phyloP scores from a whole-genome alignment of 2,113 vertebrate genomes.

The Menura novaehollandiae region DNA sequence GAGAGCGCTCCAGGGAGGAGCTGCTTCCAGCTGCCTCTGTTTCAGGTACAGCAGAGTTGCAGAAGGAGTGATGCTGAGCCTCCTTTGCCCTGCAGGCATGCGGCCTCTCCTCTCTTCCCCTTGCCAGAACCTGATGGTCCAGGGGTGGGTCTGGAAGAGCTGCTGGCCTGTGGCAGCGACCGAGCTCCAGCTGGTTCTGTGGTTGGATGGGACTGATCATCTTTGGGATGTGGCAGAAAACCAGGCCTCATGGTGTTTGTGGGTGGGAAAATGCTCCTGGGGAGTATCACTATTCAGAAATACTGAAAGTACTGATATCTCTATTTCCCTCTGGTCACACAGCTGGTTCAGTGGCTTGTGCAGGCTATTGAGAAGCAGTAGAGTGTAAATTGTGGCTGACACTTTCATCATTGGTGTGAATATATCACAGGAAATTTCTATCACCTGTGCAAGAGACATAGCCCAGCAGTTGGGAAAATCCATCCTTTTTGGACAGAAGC shows the following conservation, averaged over 20 bases:
- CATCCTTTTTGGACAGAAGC: background rate
- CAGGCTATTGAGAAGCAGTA: background rate
- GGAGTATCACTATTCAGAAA: background rate
- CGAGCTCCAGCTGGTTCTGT: background rate
- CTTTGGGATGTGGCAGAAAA: background rate
- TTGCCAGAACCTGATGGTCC: background rate
- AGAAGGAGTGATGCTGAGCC: background rate
- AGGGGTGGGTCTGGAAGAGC: background rate
- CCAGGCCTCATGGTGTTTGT: background rate
- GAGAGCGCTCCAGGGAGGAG: background rate
- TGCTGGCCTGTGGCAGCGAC: accelerated
- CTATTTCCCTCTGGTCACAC: background rate
- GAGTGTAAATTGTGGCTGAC: background rate
- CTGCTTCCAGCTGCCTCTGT: background rate
- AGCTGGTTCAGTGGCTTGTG: background rate
- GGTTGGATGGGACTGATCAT: background rate
- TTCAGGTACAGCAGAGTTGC: background rate
- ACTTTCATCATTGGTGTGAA: background rate
- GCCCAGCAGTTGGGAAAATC: background rate
- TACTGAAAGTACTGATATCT: background rate
- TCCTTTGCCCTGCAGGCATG: background rate
- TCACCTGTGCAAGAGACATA: background rate
- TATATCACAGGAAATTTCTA: accelerated
- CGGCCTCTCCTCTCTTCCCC: background rate
- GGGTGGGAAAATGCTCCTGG: background rate